A percentile compares a stretch with the other conserved stretches of the same genome.
phyloP scores from a whole-genome alignment of 2,888 invertebrate species.

The Drosophila picticornis region DNA sequence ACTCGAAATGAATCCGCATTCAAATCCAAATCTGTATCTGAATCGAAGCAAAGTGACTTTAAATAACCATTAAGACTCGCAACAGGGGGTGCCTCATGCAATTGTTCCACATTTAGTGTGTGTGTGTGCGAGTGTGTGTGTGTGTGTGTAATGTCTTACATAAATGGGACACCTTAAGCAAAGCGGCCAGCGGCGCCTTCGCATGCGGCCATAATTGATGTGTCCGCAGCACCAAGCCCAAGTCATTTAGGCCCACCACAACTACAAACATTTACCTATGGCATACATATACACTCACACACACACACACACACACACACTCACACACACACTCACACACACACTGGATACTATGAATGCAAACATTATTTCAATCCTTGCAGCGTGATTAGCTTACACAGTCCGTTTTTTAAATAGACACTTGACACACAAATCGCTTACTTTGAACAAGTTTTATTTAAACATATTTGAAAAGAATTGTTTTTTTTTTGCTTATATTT shows the following conservation, averaged over 20 bases:
- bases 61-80: slow-evolving; percentile 60
- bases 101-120: slow-evolving; percentile 42
- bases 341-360: background rate
- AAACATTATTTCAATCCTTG: slow-evolving; percentile 18
- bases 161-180: slow-evolving; percentile 56
- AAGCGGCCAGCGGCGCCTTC: slow-evolving; percentile 46
- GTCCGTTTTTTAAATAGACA: background rate
- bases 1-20: slow-evolving; percentile 18
- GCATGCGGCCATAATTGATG: slow-evolving; percentile 77
- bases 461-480: background rate
- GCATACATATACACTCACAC: slow-evolving; percentile 2
- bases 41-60: slow-evolving; percentile 47
- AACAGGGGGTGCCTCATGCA: slow-evolving; percentile 53
- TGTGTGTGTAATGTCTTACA: slow-evolving; percentile 42
- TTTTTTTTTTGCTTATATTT: background rate
- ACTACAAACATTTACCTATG: slow-evolving; percentile 11
- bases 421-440: background rate
- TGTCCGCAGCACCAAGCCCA: slow-evolving; percentile 72
- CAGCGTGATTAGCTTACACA: slow-evolving; percentile 24
- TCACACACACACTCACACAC: background rate
- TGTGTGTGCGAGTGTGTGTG: background rate
- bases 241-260: slow-evolving; percentile 47
- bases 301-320: background rate
- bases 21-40: slow-evolving; percentile 27
- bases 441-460: background rate